These are phyloP conservation scores for Fistularia commersonii DNA, from an alignment of 2,797 vertebrate species.

Conservation along the genomic window DNA sequence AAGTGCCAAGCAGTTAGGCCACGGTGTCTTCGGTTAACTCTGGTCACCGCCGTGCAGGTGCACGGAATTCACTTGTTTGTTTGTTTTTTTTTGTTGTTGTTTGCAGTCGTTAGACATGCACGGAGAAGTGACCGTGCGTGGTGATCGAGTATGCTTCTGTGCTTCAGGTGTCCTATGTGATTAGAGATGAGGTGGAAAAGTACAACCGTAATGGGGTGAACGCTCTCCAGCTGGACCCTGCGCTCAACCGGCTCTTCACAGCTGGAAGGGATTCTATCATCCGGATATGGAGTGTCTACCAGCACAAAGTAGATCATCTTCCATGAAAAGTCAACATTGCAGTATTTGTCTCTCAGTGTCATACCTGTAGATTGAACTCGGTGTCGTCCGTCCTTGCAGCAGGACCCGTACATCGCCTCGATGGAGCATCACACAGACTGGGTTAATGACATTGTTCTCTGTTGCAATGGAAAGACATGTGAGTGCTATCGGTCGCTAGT, in stretches of 20 bases:
- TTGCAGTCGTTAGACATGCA: not conserved
- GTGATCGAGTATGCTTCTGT: not conserved
- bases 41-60: not conserved
- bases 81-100: too few species aligned
- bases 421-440: constrained; percentile 99
- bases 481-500: constrained; percentile 50
- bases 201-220: constrained; percentile 97
- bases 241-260: constrained; percentile 94
- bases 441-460: constrained; percentile 99
- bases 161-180: constrained; percentile 93
- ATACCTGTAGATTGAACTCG: not conserved
- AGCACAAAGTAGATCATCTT: constrained; percentile 86
- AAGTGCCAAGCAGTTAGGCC: not conserved
- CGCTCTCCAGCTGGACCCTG: constrained; percentile 93
- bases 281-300: constrained; percentile 98
- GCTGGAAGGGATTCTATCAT: constrained; percentile 97
- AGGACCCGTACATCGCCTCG: constrained; percentile 97
- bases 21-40: not conserved
- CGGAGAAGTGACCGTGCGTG: too few species aligned
- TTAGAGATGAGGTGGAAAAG: constrained; percentile 98
- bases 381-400: constrained; percentile 70
- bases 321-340: not conserved
- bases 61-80: too few species aligned
- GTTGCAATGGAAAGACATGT: constrained; percentile 98
- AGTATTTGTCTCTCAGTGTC: not conserved